These are phyloP conservation scores for Otocyon megalotis DNA, from an alignment of 2,113 vertebrate species.

Conservation along the genomic window DNA sequence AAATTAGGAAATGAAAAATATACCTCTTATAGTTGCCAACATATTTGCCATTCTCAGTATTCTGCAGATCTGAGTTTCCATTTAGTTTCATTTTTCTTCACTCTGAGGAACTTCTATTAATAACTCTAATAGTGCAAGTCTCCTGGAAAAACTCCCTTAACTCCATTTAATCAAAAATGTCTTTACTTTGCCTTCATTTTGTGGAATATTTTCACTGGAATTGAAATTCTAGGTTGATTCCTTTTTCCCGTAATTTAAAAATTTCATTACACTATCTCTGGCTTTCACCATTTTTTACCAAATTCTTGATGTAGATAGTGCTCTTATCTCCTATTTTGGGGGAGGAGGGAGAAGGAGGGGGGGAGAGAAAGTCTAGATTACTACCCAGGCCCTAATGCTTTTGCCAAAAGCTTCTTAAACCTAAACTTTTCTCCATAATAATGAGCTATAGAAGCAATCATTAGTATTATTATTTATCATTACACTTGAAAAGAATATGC, in stretches of 20 bases:
- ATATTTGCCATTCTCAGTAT: not conserved
- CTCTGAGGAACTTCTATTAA: not conserved
- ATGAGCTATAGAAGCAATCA: not conserved
- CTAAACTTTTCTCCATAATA: not conserved
- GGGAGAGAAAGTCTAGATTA: not conserved
- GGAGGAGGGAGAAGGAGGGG: not conserved
- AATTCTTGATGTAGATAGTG: not conserved
- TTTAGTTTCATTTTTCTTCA: constrained; percentile 6
- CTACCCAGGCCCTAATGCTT: not conserved
- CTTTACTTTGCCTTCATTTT: not conserved
- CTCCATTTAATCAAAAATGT: not conserved
- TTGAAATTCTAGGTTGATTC: not conserved
- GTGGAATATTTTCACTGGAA: constrained; percentile 14
- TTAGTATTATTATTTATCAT: not conserved
- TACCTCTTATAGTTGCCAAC: not conserved
- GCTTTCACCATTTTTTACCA: not conserved
- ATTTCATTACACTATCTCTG: not conserved
- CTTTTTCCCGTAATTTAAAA: not conserved
- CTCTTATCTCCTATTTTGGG: not conserved
- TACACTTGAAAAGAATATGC: not conserved
- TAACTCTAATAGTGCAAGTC: not conserved
- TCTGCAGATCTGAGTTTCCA: not conserved
- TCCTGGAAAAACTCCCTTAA: not conserved
- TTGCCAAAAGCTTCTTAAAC: not conserved
- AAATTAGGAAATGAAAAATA: not conserved